Evolutionary conservation across 2,113 vertebrate genomes (phyloP).

Genomic region (Halcyon senegalensis): DNA sequence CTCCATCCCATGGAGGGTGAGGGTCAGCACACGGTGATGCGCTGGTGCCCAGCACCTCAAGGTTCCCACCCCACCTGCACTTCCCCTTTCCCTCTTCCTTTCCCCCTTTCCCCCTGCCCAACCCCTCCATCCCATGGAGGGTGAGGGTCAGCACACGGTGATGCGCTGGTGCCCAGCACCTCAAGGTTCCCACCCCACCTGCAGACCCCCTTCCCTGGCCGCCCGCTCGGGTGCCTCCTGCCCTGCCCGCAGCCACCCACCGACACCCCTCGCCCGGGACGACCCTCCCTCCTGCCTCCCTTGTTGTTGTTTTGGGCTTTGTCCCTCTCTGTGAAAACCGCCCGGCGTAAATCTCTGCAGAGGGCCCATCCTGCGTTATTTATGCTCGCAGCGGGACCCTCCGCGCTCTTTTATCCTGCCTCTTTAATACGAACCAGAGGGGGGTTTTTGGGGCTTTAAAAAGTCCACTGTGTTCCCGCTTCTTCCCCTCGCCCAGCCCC

Average conservation of each 20-base stretch:
- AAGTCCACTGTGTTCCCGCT: background rate
- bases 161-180: background rate
- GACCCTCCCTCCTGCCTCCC: background rate
- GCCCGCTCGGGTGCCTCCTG: background rate
- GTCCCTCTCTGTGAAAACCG: background rate
- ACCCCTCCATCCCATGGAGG: accelerated
- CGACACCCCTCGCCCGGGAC: accelerated
- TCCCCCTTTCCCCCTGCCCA: background rate
- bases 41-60: background rate
- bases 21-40: background rate
- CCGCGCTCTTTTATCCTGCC: slow-evolving; percentile 49
- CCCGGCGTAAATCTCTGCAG: slow-evolving; percentile 10
- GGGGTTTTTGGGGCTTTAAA: background rate
- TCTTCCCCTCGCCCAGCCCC: background rate
- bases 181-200: background rate
- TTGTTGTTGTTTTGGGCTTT: background rate
- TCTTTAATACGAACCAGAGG: slow-evolving; percentile 67
- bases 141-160: background rate
- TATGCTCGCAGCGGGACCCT: slow-evolving; percentile 37
- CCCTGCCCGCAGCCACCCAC: background rate
- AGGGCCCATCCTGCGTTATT: slow-evolving; percentile 40
- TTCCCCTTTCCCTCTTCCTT: too few species aligned
- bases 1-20: accelerated
- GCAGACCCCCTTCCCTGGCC: background rate
- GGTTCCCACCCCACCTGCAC: background rate